Percentiles rank a stretch among this genome's conserved stretches.
phyloP scores from a whole-genome alignment of 35 echinoderm and acorn worm genomes.

The Apostichopus californicus region DNA sequence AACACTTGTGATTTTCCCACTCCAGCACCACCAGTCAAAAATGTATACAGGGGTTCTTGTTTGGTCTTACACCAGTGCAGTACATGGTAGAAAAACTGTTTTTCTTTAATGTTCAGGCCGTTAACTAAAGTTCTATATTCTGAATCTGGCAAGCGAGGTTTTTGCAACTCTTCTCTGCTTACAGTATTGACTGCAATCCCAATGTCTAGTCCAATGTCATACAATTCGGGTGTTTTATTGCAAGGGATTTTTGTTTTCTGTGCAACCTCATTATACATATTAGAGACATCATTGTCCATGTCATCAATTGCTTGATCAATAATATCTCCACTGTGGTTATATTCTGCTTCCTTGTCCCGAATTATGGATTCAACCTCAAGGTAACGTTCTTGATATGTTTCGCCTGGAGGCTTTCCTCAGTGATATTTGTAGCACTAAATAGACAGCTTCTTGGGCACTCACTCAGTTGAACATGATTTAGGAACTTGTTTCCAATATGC shows the following conservation, averaged over 20 bases:
- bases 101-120: conserved; percentile 45
- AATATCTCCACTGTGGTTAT: neutral
- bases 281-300: conserved; percentile 8
- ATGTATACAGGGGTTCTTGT: conserved; percentile 30
- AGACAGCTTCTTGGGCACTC: conserved; percentile 77
- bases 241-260: neutral
- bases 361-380: neutral
- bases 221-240: neutral
- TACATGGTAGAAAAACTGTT: conserved; percentile 37
- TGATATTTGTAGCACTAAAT: conserved; percentile 59
- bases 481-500: conserved; percentile 69
- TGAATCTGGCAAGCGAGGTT: conserved; percentile 28
- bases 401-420: conserved; percentile 55
- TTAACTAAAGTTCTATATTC: conserved; percentile 25
- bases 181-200: conserved; percentile 19
- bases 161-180: conserved; percentile 24
- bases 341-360: conserved; percentile 3
- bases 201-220: conserved; percentile 30
- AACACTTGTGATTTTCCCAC: conserved; percentile 52
- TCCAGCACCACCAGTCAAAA: conserved; percentile 60
- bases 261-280: neutral
- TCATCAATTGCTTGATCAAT: conserved; percentile 22
- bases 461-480: conserved; percentile 73
- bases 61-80: conserved; percentile 52
- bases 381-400: conserved; percentile 16